Evolutionary conservation across 2,888 invertebrate genomes (phyloP).

Genomic region (Euplagia quadripunctaria): DNA sequence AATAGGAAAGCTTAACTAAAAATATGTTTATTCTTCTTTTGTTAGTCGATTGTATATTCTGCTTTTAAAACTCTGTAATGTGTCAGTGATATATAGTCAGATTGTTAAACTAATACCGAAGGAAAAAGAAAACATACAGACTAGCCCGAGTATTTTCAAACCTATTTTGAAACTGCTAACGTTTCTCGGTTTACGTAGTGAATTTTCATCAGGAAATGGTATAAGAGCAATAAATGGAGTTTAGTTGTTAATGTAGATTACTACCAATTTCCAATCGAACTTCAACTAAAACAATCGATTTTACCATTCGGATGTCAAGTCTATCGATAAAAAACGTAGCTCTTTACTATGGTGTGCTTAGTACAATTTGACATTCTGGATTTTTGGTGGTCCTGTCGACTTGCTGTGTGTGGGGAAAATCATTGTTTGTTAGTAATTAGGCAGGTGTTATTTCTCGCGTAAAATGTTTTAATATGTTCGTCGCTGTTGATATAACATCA

Average conservation of each 20-base stretch:
- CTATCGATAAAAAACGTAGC: not conserved
- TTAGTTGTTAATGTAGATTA: not conserved
- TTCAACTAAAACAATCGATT: not conserved
- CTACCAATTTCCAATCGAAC: not conserved
- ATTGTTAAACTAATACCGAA: not conserved
- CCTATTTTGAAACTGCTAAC: not conserved
- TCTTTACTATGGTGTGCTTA: constrained; percentile 29
- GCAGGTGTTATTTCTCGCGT: constrained; percentile 65
- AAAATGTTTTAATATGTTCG: constrained; percentile 65
- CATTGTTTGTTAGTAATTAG: constrained; percentile 69
- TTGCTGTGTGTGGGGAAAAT: constrained; percentile 68
- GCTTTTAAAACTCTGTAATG: not conserved
- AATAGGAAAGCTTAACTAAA: no score
- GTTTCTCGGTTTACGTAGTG: no score
- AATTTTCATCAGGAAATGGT: no score
- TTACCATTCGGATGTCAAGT: not conserved
- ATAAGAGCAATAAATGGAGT: not conserved
- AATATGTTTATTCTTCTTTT: not conserved
- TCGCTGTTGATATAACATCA: constrained; percentile 63
- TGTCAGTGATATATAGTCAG: not conserved
- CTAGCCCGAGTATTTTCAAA: not conserved
- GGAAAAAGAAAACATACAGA: no score
- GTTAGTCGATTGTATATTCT: not conserved
- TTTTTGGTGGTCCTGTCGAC: constrained; percentile 73
- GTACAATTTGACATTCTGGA: constrained; percentile 57